These are phyloP conservation scores for Hiodon alosoides DNA, from an alignment of 2,113 vertebrate species.

Conservation along the genomic window DNA sequence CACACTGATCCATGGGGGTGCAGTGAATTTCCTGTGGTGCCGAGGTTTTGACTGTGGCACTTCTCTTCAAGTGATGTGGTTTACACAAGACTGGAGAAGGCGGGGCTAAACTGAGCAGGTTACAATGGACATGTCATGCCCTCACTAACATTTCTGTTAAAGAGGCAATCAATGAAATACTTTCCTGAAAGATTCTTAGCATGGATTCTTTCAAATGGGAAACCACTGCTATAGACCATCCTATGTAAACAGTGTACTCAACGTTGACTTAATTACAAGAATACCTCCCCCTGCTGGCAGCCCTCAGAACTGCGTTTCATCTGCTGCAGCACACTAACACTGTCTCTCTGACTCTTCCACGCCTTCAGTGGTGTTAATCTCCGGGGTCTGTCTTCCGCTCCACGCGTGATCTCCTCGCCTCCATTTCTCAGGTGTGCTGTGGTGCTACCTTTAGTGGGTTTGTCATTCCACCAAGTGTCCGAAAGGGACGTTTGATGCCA, in stretches of 20 bases:
- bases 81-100: not conserved
- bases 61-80: slow-evolving; percentile 29
- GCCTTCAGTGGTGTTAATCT: slow-evolving; percentile 42
- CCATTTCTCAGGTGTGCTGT: not conserved
- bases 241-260: not conserved
- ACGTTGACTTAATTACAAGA: slow-evolving; percentile 9
- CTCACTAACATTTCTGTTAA: not conserved
- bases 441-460: not conserved
- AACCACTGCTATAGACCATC: not conserved
- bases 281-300: slow-evolving; percentile 54
- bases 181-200: too few species aligned
- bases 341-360: slow-evolving; percentile 31
- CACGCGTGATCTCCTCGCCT: slow-evolving; percentile 3
- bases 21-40: slow-evolving; percentile 59
- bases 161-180: not conserved
- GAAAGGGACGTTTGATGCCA: slow-evolving; percentile 20
- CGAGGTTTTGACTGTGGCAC: slow-evolving; percentile 52
- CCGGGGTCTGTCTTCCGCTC: too few species aligned
- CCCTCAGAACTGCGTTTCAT: slow-evolving; percentile 37
- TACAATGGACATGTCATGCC: not conserved
- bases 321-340: not conserved
- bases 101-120: not conserved
- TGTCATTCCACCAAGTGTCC: not conserved
- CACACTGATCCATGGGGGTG: slow-evolving; percentile 55
- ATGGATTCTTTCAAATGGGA: not conserved